Conservation (phyloP, 2,797 vertebrate species). For the Alosa sapidissima region DNA sequence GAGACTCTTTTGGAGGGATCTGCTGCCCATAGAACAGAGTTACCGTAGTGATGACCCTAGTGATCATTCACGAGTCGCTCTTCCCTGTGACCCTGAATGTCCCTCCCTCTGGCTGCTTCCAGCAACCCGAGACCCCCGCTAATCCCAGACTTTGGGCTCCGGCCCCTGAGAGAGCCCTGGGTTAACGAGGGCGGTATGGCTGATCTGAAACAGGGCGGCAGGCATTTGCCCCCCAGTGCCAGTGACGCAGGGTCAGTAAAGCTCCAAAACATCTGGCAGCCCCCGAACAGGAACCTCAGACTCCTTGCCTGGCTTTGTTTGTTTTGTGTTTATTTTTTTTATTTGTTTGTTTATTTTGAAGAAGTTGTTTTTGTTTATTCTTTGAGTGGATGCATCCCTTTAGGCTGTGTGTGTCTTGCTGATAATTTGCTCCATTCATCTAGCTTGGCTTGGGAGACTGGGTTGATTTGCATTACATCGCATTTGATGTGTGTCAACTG, state of each 20-base stretch:
- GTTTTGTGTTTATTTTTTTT: not conserved
- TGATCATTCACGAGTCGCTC: not conserved
- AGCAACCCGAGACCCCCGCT: constrained; percentile 50
- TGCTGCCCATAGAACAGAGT: constrained; percentile 10
- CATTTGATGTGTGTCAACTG: not conserved
- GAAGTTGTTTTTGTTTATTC: not conserved
- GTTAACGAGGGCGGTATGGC: constrained; percentile 50
- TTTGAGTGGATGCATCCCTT: constrained; percentile 35
- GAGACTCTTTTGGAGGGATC: not conserved
- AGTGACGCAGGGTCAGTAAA: constrained; percentile 54
- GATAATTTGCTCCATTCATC: constrained; percentile 1
- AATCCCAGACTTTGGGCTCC: constrained; percentile 46
- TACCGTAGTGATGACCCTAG: not conserved
- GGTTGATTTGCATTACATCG: constrained; percentile 17
- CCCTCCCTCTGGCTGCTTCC: constrained; percentile 42
- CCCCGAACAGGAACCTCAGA: constrained; percentile 28
- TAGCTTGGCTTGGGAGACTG: constrained; percentile 7
- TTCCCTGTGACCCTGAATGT: constrained; percentile 29
- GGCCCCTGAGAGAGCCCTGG: constrained; percentile 45
- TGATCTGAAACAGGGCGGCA: constrained; percentile 52
- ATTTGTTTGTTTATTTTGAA: not conserved
- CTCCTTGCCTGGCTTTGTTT: constrained; percentile 25
- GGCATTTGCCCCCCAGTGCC: constrained; percentile 45
- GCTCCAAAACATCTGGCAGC: constrained; percentile 25
- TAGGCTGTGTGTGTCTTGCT: not conserved